These are phyloP conservation scores for Acestrorhynchus altus DNA, from an alignment of 2,797 vertebrate species.

Conservation along the genomic window DNA sequence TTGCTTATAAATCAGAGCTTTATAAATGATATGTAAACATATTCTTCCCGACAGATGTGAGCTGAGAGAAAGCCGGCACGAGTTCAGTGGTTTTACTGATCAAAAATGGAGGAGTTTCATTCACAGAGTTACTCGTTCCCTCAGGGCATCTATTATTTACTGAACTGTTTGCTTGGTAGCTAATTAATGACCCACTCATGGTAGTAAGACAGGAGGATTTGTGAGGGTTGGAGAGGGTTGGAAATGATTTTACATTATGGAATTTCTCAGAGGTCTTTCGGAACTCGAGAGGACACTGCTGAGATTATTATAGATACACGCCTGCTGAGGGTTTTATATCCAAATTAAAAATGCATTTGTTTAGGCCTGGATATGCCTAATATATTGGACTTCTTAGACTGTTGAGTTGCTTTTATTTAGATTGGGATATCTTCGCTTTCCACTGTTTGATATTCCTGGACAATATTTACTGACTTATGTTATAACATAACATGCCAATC, in stretches of 20 bases:
- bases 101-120: slow-evolving; percentile 2
- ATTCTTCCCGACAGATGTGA: neutral
- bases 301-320: no score
- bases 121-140: neutral
- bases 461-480: no score
- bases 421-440: no score
- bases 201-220: slow-evolving; percentile 7
- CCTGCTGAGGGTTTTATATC: no score
- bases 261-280: neutral
- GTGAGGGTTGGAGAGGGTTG: neutral
- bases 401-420: no score
- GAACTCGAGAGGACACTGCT: neutral
- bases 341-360: no score
- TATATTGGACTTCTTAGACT: no score
- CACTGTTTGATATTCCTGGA: no score
- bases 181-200: slow-evolving; percentile 17
- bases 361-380: no score
- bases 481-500: no score
- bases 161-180: slow-evolving; percentile 3
- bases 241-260: neutral
- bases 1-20: neutral
- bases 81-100: neutral
- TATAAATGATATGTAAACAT: neutral
- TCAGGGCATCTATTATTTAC: slow-evolving; percentile 17
- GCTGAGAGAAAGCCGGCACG: neutral